phyloP scores from a whole-genome alignment of 1,140 invertebrate genomes.

The Drosophila nannoptera region DNA sequence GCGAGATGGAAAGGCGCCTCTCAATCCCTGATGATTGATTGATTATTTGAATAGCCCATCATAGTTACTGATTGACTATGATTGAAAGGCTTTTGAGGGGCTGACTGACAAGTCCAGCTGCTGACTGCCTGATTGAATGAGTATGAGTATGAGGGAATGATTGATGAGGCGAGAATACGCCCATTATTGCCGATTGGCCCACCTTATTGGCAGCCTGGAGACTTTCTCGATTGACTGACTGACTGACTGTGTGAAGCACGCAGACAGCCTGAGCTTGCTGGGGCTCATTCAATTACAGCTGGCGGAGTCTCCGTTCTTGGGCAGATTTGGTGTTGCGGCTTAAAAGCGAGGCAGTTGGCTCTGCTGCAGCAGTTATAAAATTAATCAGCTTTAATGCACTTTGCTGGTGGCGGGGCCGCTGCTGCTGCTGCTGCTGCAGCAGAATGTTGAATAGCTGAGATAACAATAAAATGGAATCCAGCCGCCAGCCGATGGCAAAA shows the following conservation, averaged over 20 bases:
- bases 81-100: too few relatives aligned
- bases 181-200: too few relatives aligned
- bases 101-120: not conserved
- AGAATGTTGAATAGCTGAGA: slow-evolving; percentile 69
- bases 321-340: slow-evolving; percentile 17
- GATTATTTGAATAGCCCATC: too few relatives aligned
- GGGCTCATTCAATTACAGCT: not conserved
- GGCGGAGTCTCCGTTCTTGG: not conserved
- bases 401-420: too few relatives aligned
- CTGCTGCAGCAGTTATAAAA: slow-evolving; percentile 56
- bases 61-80: too few relatives aligned
- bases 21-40: too few relatives aligned
- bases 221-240: not conserved
- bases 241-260: not conserved
- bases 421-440: slow-evolving; percentile 19
- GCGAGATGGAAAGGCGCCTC: too few relatives aligned
- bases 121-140: too few relatives aligned
- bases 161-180: too few relatives aligned
- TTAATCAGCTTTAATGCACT: slow-evolving; percentile 76
- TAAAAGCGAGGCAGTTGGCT: slow-evolving; percentile 2
- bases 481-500: slow-evolving; percentile 33
- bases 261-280: not conserved
- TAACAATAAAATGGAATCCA: slow-evolving; percentile 73
- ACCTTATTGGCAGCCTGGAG: too few relatives aligned
- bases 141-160: too few relatives aligned